Evolutionary conservation across 2,888 invertebrate genomes (phyloP), one percentile per base, ranked within the genome.

Genomic region (Trissoscelio sp.): DNA sequence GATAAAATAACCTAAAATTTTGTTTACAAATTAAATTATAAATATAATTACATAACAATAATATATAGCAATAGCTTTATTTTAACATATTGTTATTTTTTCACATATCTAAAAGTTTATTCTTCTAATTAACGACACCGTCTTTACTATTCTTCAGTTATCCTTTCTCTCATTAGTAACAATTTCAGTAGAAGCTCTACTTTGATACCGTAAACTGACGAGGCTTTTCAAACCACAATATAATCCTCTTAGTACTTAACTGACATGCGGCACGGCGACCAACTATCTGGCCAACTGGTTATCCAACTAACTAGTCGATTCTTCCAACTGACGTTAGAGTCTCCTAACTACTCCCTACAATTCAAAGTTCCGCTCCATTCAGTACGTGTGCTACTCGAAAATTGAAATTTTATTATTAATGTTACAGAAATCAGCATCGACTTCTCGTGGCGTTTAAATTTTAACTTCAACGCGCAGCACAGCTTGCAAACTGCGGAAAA

Each of bases 221-320:
- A 84, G 84, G 83, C 85, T 88, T 87, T 86, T 86, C 86, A 84
- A 85, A 86, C 87, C 86, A 75, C 86, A 81, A 85, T 85, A 86
- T 88, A 88, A 88, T 88, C 88, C 87, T 87, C 88, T 88, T 88
- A 87, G 85, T 84, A 85, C 67, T 78, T 82, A 82, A 82, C 84
- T 66, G 78, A 81, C 82, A 74, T 74, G 62, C 75, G 79, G 70
- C 72, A 53, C 14, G 44, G 44, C 57, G 82, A 77, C 72, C 57
- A 72, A 67, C 79, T 78, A 82, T 79, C 66, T 69, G 74, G 44
- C 67, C 39, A 55, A 55, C 42, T 53, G 64, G 18, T 57, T 22
- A 28, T 74, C 46, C 57, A 57, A 28, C 46, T 55, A 37, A 57
- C 12, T 20, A 64, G 44, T 46, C 12, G 44, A 64, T 53, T 28